Percentiles rank a stretch among this genome's conserved stretches.
Conservation (phyloP, 2,888 invertebrate species). For the Yponomeuta sedellus region DNA sequence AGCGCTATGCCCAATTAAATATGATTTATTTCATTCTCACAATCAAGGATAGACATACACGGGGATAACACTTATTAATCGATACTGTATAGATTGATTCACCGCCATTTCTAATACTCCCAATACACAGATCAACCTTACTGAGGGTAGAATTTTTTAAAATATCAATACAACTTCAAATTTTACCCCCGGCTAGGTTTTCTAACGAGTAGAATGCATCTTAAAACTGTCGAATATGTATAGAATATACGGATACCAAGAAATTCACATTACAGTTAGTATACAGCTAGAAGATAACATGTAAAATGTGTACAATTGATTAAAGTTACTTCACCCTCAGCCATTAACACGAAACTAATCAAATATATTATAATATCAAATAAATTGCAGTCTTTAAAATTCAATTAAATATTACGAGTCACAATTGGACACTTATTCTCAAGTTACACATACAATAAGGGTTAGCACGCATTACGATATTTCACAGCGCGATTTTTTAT, state of each 20-base stretch:
- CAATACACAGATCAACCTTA: too few relatives aligned
- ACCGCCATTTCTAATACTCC: too few relatives aligned
- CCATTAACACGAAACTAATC: constrained; percentile 26
- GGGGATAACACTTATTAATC: constrained; percentile 38
- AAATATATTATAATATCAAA: constrained; percentile 38
- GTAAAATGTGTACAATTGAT: constrained; percentile 22
- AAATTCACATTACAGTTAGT: constrained; percentile 25
- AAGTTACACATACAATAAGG: constrained; percentile 23
- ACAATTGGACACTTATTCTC: constrained; percentile 25
- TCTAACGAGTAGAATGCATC: too few relatives aligned
- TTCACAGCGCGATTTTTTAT: too few relatives aligned
- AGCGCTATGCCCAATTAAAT: not conserved
- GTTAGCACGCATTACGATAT: too few relatives aligned
- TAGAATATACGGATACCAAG: constrained; percentile 25
- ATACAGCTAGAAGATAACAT: constrained; percentile 24
- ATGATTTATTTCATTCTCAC: constrained; percentile 31
- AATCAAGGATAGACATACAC: constrained; percentile 38
- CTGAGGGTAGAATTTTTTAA: too few relatives aligned
- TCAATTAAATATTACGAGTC: constrained; percentile 31
- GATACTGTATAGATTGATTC: constrained; percentile 11
- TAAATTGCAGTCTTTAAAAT: constrained; percentile 41
- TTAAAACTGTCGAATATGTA: not conserved
- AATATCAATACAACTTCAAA: too few relatives aligned
- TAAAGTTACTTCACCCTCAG: constrained; percentile 20
- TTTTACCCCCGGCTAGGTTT: too few relatives aligned